A percentile compares a stretch with the other conserved stretches of the same genome.
Conservation (phyloP, 2,113 vertebrate genomes). For the Forbesichthys agassizii region DNA sequence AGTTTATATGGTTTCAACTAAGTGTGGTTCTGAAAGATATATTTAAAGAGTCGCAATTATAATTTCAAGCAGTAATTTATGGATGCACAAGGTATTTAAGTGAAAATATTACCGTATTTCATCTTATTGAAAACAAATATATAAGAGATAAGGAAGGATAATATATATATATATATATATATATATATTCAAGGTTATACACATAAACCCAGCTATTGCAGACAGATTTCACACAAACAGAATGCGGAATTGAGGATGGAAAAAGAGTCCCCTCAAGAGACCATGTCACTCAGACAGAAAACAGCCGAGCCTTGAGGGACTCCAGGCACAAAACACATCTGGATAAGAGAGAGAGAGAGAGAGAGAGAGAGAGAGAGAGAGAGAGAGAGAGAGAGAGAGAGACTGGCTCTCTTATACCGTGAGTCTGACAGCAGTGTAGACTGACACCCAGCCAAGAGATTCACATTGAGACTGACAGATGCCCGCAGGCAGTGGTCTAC, state of each 20-base stretch:
- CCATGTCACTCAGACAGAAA: not conserved
- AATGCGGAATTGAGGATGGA: not conserved
- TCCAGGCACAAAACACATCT: slow-evolving; percentile 11
- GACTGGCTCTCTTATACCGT: slow-evolving; percentile 36
- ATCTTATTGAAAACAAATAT: slow-evolving; percentile 2
- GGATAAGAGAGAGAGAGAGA: slow-evolving; percentile 38
- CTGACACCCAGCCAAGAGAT: slow-evolving; percentile 35
- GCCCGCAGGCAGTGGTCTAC: slow-evolving; percentile 51
- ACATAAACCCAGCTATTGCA: not conserved
- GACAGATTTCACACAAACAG: slow-evolving; percentile 2
- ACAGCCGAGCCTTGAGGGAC: slow-evolving; percentile 9
- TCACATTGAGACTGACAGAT: slow-evolving; percentile 50
- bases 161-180: not conserved
- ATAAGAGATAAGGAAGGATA: not conserved
- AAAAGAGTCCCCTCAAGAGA: slow-evolving; percentile 14
- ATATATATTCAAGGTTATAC: too few relatives aligned
- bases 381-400: slow-evolving; percentile 27
- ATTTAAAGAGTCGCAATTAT: too few relatives aligned
- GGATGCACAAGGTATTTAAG: not conserved
- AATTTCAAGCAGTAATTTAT: not conserved
- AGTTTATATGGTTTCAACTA: slow-evolving; percentile 29
- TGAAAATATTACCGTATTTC: slow-evolving; percentile 20
- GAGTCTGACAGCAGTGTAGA: slow-evolving; percentile 30
- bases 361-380: slow-evolving; percentile 30
- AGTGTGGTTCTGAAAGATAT: slow-evolving; percentile 5